Evolutionary conservation across 2,113 vertebrate genomes (phyloP), one percentile per base, ranked within the genome.

Genomic region (Fulmarus glacialis): DNA sequence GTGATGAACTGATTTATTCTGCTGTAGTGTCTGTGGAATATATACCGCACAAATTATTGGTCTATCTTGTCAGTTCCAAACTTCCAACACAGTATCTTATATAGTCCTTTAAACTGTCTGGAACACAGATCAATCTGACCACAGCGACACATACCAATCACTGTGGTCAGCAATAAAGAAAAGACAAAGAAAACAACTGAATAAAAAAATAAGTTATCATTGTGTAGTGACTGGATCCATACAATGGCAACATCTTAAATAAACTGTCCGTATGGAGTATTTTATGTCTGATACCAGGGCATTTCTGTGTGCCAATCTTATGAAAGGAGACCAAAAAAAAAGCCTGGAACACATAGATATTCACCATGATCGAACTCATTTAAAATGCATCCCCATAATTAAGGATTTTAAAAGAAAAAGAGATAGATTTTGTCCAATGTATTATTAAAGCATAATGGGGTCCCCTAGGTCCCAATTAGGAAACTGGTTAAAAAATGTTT

Each of bases 401-500:
- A 98, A 96, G 82, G 92, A 96, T 90, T 97, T 97, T 97, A 90
- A 92, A 97, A 96, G 96, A 95, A 91, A 47, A 97, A 95, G 90
- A 96, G 87, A 87, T 72, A 97, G 96, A 95, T 97, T 98, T 98
- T 97, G 88, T 96, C 90, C 94, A 94, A 97, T 97, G 90, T 92
- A 96, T 97, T 98, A 98, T 98, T 98, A 98, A 98, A 97, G 82
- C 87, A 91, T 94, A 98, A 96, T 93, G 83, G 93, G 72, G 84
- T 98, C 97, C 91, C 97, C 64, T 55, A 94, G 89, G 97, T 98
- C 96, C 95, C 96, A 98, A 98, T 98, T 98, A 98, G 66, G 88
- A 64, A 53, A 91, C 92, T 83, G 87, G 98, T 98, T 97, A 74
- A 96, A 98, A 98, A 92, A 92, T 82, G 89, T 95, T 97, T 72